Evolutionary conservation across 2,888 invertebrate species (phyloP).

Genomic region (Balanococcus diminutus): DNA sequence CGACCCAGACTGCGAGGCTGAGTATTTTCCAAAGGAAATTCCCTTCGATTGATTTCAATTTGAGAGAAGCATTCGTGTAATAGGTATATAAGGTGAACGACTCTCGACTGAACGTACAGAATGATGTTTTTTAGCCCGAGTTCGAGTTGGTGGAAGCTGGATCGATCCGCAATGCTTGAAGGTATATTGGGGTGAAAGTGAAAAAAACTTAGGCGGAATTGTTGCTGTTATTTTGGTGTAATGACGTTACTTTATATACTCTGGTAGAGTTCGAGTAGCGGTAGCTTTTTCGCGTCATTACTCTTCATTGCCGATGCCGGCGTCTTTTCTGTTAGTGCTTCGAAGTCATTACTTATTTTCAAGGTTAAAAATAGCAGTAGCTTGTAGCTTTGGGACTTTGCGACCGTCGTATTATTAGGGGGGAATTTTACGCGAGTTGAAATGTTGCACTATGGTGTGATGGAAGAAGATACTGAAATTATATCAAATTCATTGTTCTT

Average conservation of each 20-base stretch:
- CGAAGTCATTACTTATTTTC: constrained; percentile 13
- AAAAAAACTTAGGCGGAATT: background rate
- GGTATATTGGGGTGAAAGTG: constrained; percentile 3
- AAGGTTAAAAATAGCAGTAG: background rate
- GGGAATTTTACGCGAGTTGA: background rate
- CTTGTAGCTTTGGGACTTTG: background rate
- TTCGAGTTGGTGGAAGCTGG: no score
- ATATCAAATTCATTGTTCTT: background rate
- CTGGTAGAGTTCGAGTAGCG: background rate
- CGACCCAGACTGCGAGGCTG: background rate
- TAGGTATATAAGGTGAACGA: no score
- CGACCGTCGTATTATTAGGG: background rate
- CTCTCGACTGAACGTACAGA: background rate
- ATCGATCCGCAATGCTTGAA: background rate
- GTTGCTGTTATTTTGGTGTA: background rate
- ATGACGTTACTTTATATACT: background rate
- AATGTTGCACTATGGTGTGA: no score
- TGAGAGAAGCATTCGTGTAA: no score
- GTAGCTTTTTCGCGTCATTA: constrained; percentile 20
- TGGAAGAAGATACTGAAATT: background rate
- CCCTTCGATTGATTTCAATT: background rate
- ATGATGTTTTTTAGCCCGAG: background rate
- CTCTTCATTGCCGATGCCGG: constrained; percentile 17
- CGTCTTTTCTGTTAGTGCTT: background rate
- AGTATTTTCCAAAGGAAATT: background rate